Evolutionary conservation across 2,888 invertebrate species (phyloP).

Genomic region (Cosmorhoe ocellata): DNA sequence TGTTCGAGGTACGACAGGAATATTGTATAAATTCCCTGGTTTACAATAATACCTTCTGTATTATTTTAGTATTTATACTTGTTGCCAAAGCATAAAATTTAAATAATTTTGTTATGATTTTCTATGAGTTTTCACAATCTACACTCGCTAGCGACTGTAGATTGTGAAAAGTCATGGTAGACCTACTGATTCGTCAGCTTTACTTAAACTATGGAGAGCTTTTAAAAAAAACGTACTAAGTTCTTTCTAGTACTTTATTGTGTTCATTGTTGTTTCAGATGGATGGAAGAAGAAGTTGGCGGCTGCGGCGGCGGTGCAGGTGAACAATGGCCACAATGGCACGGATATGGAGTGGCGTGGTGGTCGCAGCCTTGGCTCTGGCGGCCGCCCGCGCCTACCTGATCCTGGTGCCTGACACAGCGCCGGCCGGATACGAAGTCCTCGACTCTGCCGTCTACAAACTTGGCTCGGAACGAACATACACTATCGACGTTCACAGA

Average conservation of each 20-base stretch:
- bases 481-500: constrained; percentile 90
- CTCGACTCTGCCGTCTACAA: constrained; percentile 92
- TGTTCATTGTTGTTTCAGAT: constrained; percentile 56
- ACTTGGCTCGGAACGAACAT: constrained; percentile 89
- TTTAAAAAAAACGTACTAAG: too few species aligned
- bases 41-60: constrained; percentile 7
- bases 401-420: constrained; percentile 82
- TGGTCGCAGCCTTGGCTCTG: constrained; percentile 54
- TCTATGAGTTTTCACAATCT: too few species aligned
- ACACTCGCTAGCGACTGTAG: too few species aligned
- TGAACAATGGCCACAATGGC: constrained; percentile 57
- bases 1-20: constrained; percentile 12
- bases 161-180: neutral
- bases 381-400: constrained; percentile 74
- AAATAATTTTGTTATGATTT: neutral
- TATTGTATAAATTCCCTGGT: too few species aligned
- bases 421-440: constrained; percentile 85
- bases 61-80: constrained; percentile 14
- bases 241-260: neutral
- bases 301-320: constrained; percentile 71
- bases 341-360: constrained; percentile 55
- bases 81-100: neutral
- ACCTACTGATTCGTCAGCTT: neutral
- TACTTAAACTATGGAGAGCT: too few species aligned
- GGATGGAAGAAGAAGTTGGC: constrained; percentile 52